Evolutionary conservation across 1,140 invertebrate species (phyloP).

Genomic region (Cotesia vestalis): DNA sequence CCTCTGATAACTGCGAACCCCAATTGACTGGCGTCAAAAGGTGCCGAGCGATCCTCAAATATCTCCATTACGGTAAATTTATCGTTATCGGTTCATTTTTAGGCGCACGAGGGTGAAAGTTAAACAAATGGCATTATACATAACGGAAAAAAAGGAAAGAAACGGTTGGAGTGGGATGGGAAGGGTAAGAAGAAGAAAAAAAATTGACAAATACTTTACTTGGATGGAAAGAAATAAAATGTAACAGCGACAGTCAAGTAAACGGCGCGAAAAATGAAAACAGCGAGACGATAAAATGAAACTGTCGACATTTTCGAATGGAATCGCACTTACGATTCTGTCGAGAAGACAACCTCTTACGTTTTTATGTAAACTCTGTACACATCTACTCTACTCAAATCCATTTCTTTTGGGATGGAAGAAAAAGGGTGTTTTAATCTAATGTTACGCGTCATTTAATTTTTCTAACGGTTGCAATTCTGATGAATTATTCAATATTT

Average conservation of each 20-base stretch:
- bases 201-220: not conserved
- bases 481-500: too few relatives aligned
- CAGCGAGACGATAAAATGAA: conserved; percentile 50
- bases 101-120: conserved; percentile 6
- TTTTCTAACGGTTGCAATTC: too few relatives aligned
- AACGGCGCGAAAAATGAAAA: conserved; percentile 24
- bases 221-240: conserved; percentile 23
- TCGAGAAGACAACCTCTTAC: conserved; percentile 7
- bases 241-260: conserved; percentile 19
- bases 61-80: conserved; percentile 11
- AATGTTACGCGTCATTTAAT: too few relatives aligned
- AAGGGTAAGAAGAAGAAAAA: conserved; percentile 20
- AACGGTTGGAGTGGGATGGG: not conserved
- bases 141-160: conserved; percentile 8
- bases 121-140: too few relatives aligned
- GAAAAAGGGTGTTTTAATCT: too few relatives aligned
- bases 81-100: conserved; percentile 3
- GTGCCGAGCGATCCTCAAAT: not conserved
- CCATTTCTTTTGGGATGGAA: too few relatives aligned
- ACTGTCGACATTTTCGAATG: conserved; percentile 52
- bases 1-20: conserved; percentile 15
- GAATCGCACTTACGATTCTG: conserved; percentile 18
- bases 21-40: not conserved
- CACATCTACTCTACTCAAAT: too few relatives aligned
- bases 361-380: conserved; percentile 4